These are phyloP conservation scores for Lathronympha strigana DNA, from an alignment of 2,888 invertebrate species.

Conservation along the genomic window DNA sequence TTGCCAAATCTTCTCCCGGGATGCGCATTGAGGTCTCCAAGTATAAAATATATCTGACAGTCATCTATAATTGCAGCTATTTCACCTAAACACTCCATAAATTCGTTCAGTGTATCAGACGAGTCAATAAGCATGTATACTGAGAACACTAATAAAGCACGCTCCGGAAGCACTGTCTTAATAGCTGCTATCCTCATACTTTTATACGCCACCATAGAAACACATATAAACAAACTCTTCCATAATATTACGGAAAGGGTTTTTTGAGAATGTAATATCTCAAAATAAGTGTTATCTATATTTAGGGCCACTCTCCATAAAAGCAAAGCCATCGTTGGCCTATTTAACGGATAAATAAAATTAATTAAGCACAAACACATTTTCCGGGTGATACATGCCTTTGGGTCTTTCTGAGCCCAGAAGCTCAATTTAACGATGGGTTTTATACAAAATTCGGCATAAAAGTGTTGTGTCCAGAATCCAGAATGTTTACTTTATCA, in stretches of 20 bases:
- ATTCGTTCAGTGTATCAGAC: no score
- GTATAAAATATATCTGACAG: no score
- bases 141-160: no score
- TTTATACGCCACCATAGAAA: no score
- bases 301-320: constrained; percentile 26
- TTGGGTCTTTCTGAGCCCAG: constrained; percentile 6
- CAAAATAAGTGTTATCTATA: background rate
- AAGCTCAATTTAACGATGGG: constrained; percentile 27
- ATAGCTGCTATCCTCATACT: no score
- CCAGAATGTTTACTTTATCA: background rate
- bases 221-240: no score
- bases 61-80: no score
- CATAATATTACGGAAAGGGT: background rate
- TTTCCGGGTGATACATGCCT: constrained; percentile 37
- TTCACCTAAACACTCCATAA: no score
- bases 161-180: no score
- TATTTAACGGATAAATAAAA: constrained; percentile 36
- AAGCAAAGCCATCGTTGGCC: constrained; percentile 28
- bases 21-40: no score
- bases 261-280: background rate
- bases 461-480: constrained; percentile 24
- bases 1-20: no score
- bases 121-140: no score
- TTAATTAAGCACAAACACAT: constrained; percentile 39
- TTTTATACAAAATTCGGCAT: constrained; percentile 25